phyloP scores from a whole-genome alignment of 1,140 invertebrate genomes.

The Fopius arisanus region DNA sequence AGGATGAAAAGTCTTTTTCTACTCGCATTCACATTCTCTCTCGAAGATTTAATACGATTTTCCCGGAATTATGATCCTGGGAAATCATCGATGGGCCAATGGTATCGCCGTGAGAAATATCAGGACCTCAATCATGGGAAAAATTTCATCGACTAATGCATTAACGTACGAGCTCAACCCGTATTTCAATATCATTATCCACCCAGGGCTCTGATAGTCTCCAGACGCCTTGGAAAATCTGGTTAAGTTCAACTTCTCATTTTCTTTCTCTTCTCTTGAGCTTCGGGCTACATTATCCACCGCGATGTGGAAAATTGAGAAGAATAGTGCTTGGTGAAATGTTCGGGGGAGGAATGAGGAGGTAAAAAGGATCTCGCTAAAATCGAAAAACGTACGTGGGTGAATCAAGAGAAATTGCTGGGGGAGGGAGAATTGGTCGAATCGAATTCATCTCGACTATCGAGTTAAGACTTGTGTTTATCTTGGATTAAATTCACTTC shows the following conservation, averaged over 20 bases:
- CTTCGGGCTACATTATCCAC: not conserved
- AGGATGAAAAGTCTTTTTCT: not conserved
- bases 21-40: not conserved
- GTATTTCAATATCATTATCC: constrained; percentile 2
- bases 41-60: no score
- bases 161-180: not conserved
- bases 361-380: not conserved
- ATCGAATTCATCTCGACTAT: not conserved
- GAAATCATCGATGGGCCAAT: not conserved
- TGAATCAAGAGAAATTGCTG: not conserved
- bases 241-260: not conserved
- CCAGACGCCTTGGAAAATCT: not conserved
- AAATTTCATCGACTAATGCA: not conserved
- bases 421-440: not conserved
- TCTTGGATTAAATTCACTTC: not conserved
- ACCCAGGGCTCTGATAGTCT: not conserved
- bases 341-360: not conserved
- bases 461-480: not conserved
- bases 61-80: no score
- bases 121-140: not conserved
- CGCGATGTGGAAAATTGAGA: not conserved
- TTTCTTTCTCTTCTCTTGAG: not conserved
- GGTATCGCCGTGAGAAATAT: not conserved
- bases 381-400: constrained; percentile 1
- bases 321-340: not conserved